phyloP scores from a whole-genome alignment of 1,140 invertebrate species.

The Patella vulgata region DNA sequence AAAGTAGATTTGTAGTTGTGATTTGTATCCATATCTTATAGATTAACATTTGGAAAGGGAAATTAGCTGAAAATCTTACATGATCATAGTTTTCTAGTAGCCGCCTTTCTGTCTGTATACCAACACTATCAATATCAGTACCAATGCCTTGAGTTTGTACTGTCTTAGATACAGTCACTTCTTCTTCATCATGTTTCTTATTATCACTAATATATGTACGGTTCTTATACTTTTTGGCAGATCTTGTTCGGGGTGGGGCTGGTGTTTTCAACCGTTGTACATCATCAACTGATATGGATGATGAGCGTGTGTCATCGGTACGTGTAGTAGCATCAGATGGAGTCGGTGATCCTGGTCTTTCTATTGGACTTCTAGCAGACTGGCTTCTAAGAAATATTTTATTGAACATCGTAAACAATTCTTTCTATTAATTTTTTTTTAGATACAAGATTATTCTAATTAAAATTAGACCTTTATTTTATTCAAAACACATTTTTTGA shows the following conservation, averaged over 20 bases:
- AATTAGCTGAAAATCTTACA: constrained; percentile 26
- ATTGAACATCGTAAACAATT: background rate
- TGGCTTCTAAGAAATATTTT: background rate
- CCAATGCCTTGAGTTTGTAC: constrained; percentile 38
- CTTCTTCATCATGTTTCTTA: constrained; percentile 26
- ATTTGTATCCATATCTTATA: too few species aligned
- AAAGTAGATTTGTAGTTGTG: too few species aligned
- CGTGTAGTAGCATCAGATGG: constrained; percentile 10
- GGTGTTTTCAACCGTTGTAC: background rate
- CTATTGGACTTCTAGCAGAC: constrained; percentile 1
- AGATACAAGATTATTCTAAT: background rate
- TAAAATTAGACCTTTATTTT: background rate
- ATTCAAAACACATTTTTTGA: background rate
- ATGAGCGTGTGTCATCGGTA: constrained; percentile 1
- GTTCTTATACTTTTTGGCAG: constrained; percentile 39
- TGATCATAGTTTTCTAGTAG: constrained; percentile 52
- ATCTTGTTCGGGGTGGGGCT: constrained; percentile 12
- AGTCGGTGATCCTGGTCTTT: constrained; percentile 10
- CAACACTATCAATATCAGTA: constrained; percentile 39
- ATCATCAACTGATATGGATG: background rate
- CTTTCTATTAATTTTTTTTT: background rate
- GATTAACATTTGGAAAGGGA: background rate
- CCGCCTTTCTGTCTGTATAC: constrained; percentile 49
- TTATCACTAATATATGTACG: constrained; percentile 34
- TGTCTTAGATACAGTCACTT: constrained; percentile 22